These are phyloP conservation scores for Ephialtes manifestator DNA, from an alignment of 2,888 invertebrate genomes.

Conservation along the genomic window DNA sequence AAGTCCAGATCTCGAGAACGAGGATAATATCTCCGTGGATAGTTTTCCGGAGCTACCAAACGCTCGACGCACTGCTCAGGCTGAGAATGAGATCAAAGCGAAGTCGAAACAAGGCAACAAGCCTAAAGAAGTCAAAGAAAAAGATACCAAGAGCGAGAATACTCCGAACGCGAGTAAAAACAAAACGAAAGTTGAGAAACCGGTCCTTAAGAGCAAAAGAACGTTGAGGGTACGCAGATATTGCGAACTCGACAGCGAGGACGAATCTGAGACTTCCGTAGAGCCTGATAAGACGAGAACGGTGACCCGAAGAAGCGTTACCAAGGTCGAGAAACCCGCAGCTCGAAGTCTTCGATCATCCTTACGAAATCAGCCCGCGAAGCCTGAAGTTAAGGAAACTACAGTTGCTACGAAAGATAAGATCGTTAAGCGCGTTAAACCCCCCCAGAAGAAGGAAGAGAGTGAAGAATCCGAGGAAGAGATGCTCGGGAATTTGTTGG, in stretches of 20 bases:
- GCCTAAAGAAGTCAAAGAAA: slow-evolving; percentile 76
- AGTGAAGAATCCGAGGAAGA: slow-evolving; percentile 87
- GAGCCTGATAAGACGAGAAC: slow-evolving; percentile 78
- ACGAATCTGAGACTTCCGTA: slow-evolving; percentile 81
- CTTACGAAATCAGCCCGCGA: slow-evolving; percentile 73
- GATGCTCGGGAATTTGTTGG: slow-evolving; percentile 88
- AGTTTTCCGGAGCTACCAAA: slow-evolving; percentile 91
- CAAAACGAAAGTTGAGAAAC: slow-evolving; percentile 70
- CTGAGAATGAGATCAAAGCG: slow-evolving; percentile 88
- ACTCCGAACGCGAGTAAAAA: slow-evolving; percentile 39
- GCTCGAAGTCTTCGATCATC: slow-evolving; percentile 79
- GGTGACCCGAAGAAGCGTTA: slow-evolving; percentile 77
- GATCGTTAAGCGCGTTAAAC: slow-evolving; percentile 61
- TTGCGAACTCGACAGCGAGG: slow-evolving; percentile 82
- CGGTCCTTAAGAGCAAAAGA: slow-evolving; percentile 77
- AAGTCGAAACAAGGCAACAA: slow-evolving; percentile 74
- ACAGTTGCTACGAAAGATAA: slow-evolving; percentile 64
- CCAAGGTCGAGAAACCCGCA: slow-evolving; percentile 73
- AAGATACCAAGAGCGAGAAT: slow-evolving; percentile 53
- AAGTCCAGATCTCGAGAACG: slow-evolving; percentile 88
- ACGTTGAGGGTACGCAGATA: slow-evolving; percentile 79
- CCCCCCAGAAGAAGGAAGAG: slow-evolving; percentile 61
- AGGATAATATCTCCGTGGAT: slow-evolving; percentile 89
- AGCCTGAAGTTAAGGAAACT: slow-evolving; percentile 59
- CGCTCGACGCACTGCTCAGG: slow-evolving; percentile 88